Base-by-base conservation (phyloP, 2,797 vertebrate species). In the Rhodeus uyekii region DNA sequence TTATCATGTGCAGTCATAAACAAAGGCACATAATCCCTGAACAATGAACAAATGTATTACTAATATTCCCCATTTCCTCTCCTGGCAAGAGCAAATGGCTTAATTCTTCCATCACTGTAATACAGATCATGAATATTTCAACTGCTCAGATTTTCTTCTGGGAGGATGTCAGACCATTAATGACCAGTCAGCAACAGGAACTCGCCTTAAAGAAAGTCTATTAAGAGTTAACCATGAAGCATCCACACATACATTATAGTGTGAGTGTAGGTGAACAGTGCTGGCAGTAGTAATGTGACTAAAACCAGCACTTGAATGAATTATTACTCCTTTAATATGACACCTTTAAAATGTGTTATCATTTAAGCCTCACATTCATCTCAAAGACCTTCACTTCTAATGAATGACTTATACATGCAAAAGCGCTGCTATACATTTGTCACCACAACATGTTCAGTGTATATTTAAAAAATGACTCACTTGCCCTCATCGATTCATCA, bases 81-180 rank as follows among this genome's bases (percentile, higher is more conserved):
- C 74, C 75, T 69, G 81, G 89, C 87, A 89, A 90, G 90, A 91
- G 83, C 85, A 77, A 78, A 83, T 63, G 86, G 87, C 90, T 90
- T 80, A 83, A 81, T 83, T 84, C 65, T 42, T 87, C 84, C 89
- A 89, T 53, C 55, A 63, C 81, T 64, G 72, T 80, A 87, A 88
- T 85, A 77, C 55, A 84, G 36, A 82, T 93, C 92, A 93, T 94
- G 93, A 92, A 93, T 92, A 91, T 92, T 92, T 93, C 89, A 91
- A 87, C 91, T 92, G 91, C 89, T 90, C 65, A 80, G 89, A 92
- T 92, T 92, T 88, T 91, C 90, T 90, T 86, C 91, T 84, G 90
- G 85, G 87, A 90, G 89, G 91, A 90, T 89, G 86, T 89, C 84
- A 86, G 88, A 89, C 88, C 89, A 89, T 92, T 92, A 91, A 93